A percentile compares a stretch with the other conserved stretches of the same genome.
Evolutionary conservation across 2,888 invertebrate genomes (phyloP).

Genomic region (Stramonita haemastoma): DNA sequence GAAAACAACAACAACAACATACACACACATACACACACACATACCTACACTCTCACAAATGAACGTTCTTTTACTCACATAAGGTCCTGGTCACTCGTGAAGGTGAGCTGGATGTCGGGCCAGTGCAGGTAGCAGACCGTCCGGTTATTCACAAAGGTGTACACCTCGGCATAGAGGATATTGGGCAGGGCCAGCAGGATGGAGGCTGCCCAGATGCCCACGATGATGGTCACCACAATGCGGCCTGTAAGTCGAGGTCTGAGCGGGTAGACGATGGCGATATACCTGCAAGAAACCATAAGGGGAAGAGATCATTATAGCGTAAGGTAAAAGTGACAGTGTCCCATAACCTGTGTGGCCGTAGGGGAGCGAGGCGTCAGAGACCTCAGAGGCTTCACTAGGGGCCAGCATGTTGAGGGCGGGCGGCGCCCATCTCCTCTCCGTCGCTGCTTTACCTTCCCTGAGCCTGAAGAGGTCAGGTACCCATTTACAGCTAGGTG

Average conservation of each 20-base stretch:
- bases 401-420: too few species aligned
- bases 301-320: too few species aligned
- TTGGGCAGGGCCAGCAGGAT: constrained; percentile 89
- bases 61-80: constrained; percentile 55
- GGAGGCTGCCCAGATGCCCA: constrained; percentile 90
- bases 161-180: constrained; percentile 88
- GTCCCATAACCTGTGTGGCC: too few species aligned
- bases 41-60: background rate
- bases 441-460: too few species aligned
- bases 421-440: too few species aligned
- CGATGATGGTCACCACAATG: constrained; percentile 87
- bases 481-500: too few species aligned
- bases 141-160: constrained; percentile 83
- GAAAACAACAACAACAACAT: too few species aligned
- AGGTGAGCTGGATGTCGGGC: constrained; percentile 84
- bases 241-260: constrained; percentile 90
- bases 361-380: too few species aligned
- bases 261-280: constrained; percentile 93
- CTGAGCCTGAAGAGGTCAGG: too few species aligned
- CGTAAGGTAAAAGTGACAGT: too few species aligned
- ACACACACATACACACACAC: constrained; percentile 9
- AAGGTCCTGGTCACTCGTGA: constrained; percentile 54
- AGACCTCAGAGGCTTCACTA: too few species aligned
- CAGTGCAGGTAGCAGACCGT: constrained; percentile 89
- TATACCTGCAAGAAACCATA: constrained; percentile 82